Conservation (phyloP, 1,140 invertebrate genomes). For the Hylyphantes graminicola region DNA sequence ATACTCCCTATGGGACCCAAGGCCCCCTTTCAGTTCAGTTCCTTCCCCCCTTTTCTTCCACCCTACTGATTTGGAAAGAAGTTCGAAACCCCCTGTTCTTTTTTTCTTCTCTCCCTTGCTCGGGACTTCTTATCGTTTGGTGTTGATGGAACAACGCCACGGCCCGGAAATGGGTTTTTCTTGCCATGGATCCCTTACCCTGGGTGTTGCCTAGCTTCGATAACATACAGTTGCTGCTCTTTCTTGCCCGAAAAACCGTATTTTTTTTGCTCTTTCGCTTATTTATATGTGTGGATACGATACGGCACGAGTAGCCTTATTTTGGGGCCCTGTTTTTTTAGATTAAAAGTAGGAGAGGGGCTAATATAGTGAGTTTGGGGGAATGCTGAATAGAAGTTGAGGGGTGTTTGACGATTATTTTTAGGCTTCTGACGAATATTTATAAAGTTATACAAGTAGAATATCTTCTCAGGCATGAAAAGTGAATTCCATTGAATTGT, state of each 20-base stretch:
- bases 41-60: conserved; percentile 1
- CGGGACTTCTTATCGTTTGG: conserved; percentile 48
- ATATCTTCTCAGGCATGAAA: no score
- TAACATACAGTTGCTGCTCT: conserved; percentile 47
- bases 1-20: conserved; percentile 15
- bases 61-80: conserved; percentile 38
- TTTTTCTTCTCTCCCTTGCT: conserved; percentile 19
- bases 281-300: conserved; percentile 37
- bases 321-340: conserved; percentile 22
- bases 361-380: conserved; percentile 24
- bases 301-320: conserved; percentile 33
- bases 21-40: conserved; percentile 20
- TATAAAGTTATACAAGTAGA: no score
- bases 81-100: conserved; percentile 30
- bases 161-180: conserved; percentile 57
- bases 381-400: neutral
- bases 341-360: conserved; percentile 44
- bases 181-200: conserved; percentile 23
- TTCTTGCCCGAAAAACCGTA: conserved; percentile 33
- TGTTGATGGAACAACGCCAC: conserved; percentile 58
- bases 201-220: conserved; percentile 49
- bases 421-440: no score
- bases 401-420: neutral
- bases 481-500: no score
- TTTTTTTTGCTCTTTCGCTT: neutral